Evolutionary conservation across 2,113 vertebrate species (phyloP).

Genomic region (Alouatta palliata): DNA sequence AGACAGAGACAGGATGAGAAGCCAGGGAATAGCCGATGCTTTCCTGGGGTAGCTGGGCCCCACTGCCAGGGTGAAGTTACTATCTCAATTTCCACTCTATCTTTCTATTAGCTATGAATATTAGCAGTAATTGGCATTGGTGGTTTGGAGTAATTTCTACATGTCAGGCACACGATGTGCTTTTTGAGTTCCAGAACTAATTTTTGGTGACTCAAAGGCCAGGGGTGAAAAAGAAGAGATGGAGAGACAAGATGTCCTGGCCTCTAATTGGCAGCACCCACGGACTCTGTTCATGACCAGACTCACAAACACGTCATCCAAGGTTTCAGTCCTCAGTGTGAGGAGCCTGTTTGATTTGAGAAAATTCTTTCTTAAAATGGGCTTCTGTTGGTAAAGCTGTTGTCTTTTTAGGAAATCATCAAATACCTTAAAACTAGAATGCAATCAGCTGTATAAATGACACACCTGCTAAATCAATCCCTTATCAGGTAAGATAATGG

Average conservation of each 20-base stretch:
- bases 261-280: background rate
- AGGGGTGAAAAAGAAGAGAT: background rate
- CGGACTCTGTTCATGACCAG: background rate
- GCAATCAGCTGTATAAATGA: background rate
- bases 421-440: background rate
- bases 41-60: background rate
- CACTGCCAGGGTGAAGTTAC: background rate
- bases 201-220: background rate
- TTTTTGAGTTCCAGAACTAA: background rate
- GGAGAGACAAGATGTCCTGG: background rate
- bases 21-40: background rate
- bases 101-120: background rate
- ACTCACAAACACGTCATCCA: background rate
- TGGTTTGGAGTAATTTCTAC: background rate
- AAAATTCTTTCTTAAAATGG: background rate
- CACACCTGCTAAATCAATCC: background rate
- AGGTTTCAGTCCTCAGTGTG: background rate
- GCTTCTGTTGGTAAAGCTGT: background rate
- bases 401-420: accelerated
- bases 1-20: background rate
- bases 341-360: background rate
- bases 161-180: background rate
- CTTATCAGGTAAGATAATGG: background rate
- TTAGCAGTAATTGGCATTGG: background rate
- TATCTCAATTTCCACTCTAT: background rate